phyloP scores from a whole-genome alignment of 2,797 vertebrate genomes.

The Pagetopsis macropterus region DNA sequence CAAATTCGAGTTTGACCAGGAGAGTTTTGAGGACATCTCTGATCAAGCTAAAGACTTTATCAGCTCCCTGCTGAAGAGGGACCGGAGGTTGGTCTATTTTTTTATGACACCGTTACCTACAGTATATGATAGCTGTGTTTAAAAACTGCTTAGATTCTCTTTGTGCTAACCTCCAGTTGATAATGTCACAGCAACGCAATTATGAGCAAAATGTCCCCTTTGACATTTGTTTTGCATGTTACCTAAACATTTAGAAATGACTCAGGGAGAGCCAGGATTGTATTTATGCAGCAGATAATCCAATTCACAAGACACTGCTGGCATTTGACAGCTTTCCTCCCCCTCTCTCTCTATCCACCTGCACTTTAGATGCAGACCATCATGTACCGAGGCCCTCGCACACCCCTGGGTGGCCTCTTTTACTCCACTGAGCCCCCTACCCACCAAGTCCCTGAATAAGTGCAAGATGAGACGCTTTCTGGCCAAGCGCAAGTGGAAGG shows the following conservation, averaged over 20 bases:
- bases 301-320: neutral
- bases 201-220: neutral
- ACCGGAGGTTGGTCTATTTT: slow-evolving; percentile 75
- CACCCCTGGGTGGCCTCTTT: slow-evolving; percentile 88
- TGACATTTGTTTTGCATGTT: slow-evolving; percentile 10
- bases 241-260: neutral
- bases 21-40: slow-evolving; percentile 87
- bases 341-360: neutral
- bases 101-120: neutral
- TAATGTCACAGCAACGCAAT: neutral
- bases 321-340: slow-evolving; percentile 15
- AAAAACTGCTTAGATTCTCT: neutral
- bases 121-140: neutral
- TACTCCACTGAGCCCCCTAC: slow-evolving; percentile 60
- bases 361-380: slow-evolving; percentile 78
- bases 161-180: neutral
- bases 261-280: neutral
- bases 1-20: slow-evolving; percentile 84
- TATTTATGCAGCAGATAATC: neutral
- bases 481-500: slow-evolving; percentile 89
- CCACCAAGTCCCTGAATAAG: slow-evolving; percentile 84
- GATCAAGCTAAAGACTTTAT: slow-evolving; percentile 90
- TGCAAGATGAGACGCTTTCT: slow-evolving; percentile 87
- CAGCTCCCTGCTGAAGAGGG: slow-evolving; percentile 84
- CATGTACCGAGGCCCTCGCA: slow-evolving; percentile 80